Base-by-base conservation (phyloP, 2,888 invertebrate species). In the Epiblema foenella region DNA sequence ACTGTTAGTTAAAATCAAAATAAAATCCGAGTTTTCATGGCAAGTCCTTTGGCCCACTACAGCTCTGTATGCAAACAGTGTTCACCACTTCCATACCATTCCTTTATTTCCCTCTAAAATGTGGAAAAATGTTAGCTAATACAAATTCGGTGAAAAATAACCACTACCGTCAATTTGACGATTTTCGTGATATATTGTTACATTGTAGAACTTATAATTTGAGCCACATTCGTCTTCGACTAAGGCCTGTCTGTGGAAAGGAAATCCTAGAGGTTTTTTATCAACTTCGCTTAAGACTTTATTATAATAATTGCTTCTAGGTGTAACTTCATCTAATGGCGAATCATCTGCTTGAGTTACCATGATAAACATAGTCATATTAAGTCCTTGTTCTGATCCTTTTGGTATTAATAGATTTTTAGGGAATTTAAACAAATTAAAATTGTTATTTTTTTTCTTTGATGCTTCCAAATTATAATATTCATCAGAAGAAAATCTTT, bases 171-270 rank as follows among this genome's bases (percentile, higher is more conserved):
- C 78, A 69, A 78, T 67, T 49, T 76, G 66, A 60, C 78, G 80
- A 71, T 79, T 82, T 64, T 85, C 84, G 73, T 93, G 93, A 76
- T 81, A 89, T 46, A 93, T 77, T 12, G 85, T 75, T 3, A 93
- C 75, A 73, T 92, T 88, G 74, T 83, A 89, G 80, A 93, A 93
- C 71, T 81, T 86, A 70, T 89, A 93, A 79, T 92, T 93, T 62
- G 76, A 77, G 15, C 81, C 83, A 49, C 73, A 72, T 11, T 79
- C 74, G 46, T 83, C 83, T 51, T 79, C 79, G 17, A 82, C 77
- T 49, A 72, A 68, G 18, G 84, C 81, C 78, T 80, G 80, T 74
- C 88, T 87, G 69, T 93, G 87, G 57, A 93, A 92, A n/a, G 93
- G 93, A 80, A 91, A 93, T 3, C 93, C 93, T 60, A 91, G 74